Evolutionary conservation across 92 coral and sea anemone genomes (phyloP), one percentile per base, ranked within the genome.

Genomic region (Actinostola sp.): DNA sequence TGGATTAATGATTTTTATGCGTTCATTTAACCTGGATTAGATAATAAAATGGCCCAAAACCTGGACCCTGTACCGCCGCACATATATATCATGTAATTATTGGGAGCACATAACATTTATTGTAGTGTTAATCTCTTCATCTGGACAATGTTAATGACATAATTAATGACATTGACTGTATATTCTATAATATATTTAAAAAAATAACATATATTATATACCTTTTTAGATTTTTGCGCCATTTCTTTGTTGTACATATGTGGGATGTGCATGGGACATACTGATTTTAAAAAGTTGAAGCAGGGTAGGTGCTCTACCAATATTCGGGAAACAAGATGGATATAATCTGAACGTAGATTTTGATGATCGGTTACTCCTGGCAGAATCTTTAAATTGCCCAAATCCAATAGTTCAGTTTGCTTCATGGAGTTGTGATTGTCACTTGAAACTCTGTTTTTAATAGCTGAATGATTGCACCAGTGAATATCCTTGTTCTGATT

Each of bases 401-500:
- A 49, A 25, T 53, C 66, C 48, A 66, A 70, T 19, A 78, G 63
- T 30, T 84, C 89, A 32, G 66, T 46, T 41, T 84, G 75, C 24
- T 70, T 57, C 63, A 68, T 61, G 15, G 30, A 27, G 43, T 53
- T 73, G 72, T 63, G 61, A 25, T 71, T 66, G 29, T 59, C 66
- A 46, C 30, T 38, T 43, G 80, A 66, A 23, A 77, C 84, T 61
- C 89, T 29, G 51, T 84, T 77, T 67, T 66, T 70, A 21, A 84
- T 67, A 36, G 74, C 72, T 28, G 54, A 32, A 56, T 51, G 79
- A 66, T 84, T 84, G 20, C 72, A 73, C 84, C 89, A 84, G 35
- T 77, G 89, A 24, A 70, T 77, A 63, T 77, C 89, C 56, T 61
- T 62, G 82, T 84, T 84, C 70, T 84, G 89, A 17, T 69, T 28